Conservation (phyloP, 2,797 vertebrate genomes). For the Notamacropus eugenii region DNA sequence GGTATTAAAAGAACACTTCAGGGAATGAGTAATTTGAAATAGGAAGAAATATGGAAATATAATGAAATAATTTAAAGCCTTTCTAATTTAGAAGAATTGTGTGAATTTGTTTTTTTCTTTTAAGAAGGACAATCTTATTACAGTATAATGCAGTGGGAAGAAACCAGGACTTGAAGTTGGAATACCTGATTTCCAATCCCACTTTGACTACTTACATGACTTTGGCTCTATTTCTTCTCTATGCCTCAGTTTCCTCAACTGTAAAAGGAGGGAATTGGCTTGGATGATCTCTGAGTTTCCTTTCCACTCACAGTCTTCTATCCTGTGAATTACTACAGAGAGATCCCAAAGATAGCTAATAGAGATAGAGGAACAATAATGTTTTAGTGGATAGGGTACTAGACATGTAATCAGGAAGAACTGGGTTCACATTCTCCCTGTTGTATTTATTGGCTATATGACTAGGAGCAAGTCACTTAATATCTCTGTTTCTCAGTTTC, state of each 20-base stretch:
- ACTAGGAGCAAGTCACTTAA: background rate
- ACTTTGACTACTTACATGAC: background rate
- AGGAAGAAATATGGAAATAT: background rate
- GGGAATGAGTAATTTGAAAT: background rate
- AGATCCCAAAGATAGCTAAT: background rate
- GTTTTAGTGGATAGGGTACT: background rate
- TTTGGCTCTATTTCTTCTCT: background rate
- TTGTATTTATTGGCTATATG: background rate
- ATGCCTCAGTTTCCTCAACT: background rate
- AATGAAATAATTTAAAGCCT: background rate
- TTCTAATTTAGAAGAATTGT: background rate
- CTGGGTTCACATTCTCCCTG: background rate
- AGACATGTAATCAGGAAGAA: background rate
- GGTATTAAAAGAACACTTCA: background rate
- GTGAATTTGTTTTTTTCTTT: background rate
- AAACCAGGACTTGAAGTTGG: background rate
- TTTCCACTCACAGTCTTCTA: background rate
- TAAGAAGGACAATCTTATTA: background rate
- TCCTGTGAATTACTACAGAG: background rate
- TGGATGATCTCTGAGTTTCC: background rate
- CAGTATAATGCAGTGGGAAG: background rate
- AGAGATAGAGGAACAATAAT: background rate
- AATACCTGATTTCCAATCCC: background rate
- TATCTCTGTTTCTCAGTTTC: background rate
- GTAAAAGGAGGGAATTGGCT: background rate